Conservation (phyloP, 2,888 invertebrate genomes). For the Microplitis deprimator region DNA sequence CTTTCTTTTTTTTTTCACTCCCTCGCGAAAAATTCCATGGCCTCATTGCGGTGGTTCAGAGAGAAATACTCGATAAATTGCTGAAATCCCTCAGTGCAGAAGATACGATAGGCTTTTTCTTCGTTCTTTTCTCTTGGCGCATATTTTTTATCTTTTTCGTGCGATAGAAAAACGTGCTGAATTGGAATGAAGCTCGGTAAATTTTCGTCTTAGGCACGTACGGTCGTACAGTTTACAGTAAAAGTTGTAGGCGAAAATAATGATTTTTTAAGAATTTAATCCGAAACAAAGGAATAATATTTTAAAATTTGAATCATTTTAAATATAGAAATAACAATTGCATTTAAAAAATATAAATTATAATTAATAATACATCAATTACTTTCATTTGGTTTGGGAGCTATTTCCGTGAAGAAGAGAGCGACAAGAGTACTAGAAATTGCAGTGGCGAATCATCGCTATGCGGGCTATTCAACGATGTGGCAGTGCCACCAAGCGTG, state of each 20-base stretch:
- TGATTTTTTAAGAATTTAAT: not conserved
- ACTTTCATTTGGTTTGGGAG: conserved; percentile 5
- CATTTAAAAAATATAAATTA: not conserved
- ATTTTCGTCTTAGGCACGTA: conserved; percentile 33
- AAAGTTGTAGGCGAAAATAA: conserved; percentile 1
- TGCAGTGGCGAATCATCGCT: conserved; percentile 34
- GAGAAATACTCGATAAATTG: conserved; percentile 38
- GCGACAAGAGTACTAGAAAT: conserved; percentile 36
- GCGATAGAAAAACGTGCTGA: conserved; percentile 31
- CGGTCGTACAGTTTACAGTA: conserved; percentile 5
- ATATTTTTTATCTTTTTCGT: conserved; percentile 24
- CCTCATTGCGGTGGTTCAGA: conserved; percentile 22
- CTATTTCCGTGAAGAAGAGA: conserved; percentile 8
- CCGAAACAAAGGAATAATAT: not conserved
- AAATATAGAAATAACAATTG: not conserved
- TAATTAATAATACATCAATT: conserved; percentile 4
- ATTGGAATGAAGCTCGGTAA: conserved; percentile 32
- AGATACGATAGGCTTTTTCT: conserved; percentile 15
- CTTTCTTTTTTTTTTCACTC: conserved; percentile 1
- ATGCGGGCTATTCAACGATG: conserved; percentile 30
- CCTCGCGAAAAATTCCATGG: conserved; percentile 19
- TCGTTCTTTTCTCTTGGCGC: not conserved
- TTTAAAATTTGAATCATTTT: no score
- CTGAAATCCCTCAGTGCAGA: conserved; percentile 37
- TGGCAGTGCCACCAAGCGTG: conserved; percentile 27